Evolutionary conservation across 2,113 vertebrate species (phyloP).

Genomic region (Phodopus roborovskii): DNA sequence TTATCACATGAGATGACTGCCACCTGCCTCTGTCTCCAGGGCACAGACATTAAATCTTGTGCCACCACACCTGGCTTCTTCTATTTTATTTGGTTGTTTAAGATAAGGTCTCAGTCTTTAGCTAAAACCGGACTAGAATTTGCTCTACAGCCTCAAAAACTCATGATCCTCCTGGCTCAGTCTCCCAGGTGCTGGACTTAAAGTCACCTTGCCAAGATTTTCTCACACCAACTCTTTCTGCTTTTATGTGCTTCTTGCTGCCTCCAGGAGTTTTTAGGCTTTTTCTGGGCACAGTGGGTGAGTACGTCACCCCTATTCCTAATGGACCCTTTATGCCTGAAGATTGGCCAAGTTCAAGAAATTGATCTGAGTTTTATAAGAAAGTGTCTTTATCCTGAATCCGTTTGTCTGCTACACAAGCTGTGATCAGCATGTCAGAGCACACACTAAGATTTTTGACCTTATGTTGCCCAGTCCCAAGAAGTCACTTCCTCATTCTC

Average conservation of each 20-base stretch:
- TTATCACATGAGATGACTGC: neutral
- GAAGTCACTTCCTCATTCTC: slow-evolving; percentile 50
- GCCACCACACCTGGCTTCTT: neutral
- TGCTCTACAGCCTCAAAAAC: neutral
- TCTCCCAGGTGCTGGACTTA: neutral
- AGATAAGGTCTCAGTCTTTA: neutral
- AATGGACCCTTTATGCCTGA: neutral
- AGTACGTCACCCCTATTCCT: rapidly evolving
- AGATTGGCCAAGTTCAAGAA: neutral
- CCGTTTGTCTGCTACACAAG: neutral
- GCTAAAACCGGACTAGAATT: neutral
- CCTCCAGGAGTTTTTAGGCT: too few relatives aligned
- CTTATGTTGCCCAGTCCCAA: neutral
- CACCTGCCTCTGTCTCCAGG: neutral
- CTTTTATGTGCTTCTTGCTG: neutral
- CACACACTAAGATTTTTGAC: neutral
- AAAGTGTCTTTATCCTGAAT: neutral
- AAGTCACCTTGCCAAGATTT: neutral
- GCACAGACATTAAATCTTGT: neutral
- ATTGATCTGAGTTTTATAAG: neutral
- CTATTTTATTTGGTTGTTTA: neutral
- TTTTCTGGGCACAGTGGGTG: neutral
- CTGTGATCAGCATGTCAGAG: neutral
- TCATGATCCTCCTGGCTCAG: neutral
- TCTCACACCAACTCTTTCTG: neutral